phyloP scores from a whole-genome alignment of 2,113 vertebrate species.

The Platichthys flesus region DNA sequence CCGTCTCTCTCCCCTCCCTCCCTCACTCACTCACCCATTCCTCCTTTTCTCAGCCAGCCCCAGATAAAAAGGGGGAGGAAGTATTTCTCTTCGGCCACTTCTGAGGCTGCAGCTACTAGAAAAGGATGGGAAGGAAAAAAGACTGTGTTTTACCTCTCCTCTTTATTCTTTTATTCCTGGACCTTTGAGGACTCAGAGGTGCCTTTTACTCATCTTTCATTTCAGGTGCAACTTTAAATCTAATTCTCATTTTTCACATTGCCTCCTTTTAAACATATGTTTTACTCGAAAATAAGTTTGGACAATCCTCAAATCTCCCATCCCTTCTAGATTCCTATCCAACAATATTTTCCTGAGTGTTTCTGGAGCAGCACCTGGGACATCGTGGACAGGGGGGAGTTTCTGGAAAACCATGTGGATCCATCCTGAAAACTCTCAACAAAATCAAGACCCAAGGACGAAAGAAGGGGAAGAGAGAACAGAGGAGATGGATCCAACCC shows the following conservation, averaged over 20 bases:
- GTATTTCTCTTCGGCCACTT: conserved; percentile 75
- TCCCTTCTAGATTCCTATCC: too few relatives aligned
- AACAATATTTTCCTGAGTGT: too few relatives aligned
- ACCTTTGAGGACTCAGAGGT: conserved; percentile 1
- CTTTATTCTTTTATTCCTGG: conserved; percentile 1
- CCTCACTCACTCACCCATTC: conserved; percentile 46
- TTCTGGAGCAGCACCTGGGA: too few relatives aligned
- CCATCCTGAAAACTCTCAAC: not conserved
- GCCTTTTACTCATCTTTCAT: not conserved
- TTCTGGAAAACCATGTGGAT: too few relatives aligned
- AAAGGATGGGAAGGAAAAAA: conserved; percentile 57
- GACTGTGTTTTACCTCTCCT: not conserved
- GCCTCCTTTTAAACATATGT: not conserved
- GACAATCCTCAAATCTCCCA: too few relatives aligned
- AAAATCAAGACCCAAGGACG: not conserved
- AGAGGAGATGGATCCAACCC: not conserved
- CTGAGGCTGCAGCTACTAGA: conserved; percentile 71
- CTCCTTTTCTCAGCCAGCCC: conserved; percentile 57
- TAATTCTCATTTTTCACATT: not conserved
- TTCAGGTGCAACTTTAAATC: not conserved
- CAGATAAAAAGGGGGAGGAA: conserved; percentile 80
- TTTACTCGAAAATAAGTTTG: too few relatives aligned
- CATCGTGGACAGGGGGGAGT: too few relatives aligned
- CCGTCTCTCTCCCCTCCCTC: conserved; percentile 49
- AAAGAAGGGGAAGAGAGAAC: not conserved